Percentiles rank a stretch among this genome's conserved stretches.
Evolutionary conservation across 2,888 invertebrate species (phyloP).

Genomic region (Trichogramma evanescens): DNA sequence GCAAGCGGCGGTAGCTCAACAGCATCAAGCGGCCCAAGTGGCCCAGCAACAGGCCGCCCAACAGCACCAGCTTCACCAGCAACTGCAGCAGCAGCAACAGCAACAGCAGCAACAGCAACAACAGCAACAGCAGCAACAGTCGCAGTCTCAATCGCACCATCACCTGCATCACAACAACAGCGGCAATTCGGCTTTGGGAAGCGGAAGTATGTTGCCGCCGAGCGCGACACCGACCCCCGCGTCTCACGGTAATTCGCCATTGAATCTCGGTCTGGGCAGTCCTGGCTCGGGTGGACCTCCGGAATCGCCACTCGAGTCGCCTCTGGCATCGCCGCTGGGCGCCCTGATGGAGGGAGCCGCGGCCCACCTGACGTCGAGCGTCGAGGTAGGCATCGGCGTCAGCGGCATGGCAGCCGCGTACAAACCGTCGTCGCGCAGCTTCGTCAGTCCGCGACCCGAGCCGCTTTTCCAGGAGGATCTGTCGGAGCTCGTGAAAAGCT

Average conservation of each 20-base stretch:
- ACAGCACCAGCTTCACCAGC: slow-evolving; percentile 48
- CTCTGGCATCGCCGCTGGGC: slow-evolving; percentile 58
- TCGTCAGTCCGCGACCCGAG: slow-evolving; percentile 57
- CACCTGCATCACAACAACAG: slow-evolving; percentile 1
- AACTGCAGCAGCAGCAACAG: slow-evolving; percentile 35
- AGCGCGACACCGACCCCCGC: slow-evolving; percentile 44
- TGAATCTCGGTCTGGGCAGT: slow-evolving; percentile 51
- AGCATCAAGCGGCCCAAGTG: slow-evolving; percentile 23
- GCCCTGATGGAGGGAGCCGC: slow-evolving; percentile 60
- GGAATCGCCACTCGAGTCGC: slow-evolving; percentile 55
- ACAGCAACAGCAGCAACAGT: slow-evolving; percentile 37
- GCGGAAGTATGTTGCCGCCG: slow-evolving; percentile 38
- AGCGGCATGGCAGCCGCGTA: slow-evolving; percentile 55
- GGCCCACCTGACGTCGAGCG: slow-evolving; percentile 48
- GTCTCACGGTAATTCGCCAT: slow-evolving; percentile 45
- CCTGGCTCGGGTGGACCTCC: slow-evolving; percentile 49
- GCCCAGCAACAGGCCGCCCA: slow-evolving; percentile 35
- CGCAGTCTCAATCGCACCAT: slow-evolving; percentile 11
- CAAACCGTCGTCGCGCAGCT: slow-evolving; percentile 58
- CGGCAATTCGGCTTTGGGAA: slow-evolving; percentile 46
- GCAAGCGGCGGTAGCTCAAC: slow-evolving; percentile 32
- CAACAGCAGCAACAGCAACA: slow-evolving; percentile 35
- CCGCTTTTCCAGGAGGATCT: slow-evolving; percentile 59
- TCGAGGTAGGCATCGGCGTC: slow-evolving; percentile 54
- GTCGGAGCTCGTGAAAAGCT: slow-evolving; percentile 58